Base-by-base conservation (phyloP, 2,797 vertebrate species). In the Galaxias olidus region DNA sequence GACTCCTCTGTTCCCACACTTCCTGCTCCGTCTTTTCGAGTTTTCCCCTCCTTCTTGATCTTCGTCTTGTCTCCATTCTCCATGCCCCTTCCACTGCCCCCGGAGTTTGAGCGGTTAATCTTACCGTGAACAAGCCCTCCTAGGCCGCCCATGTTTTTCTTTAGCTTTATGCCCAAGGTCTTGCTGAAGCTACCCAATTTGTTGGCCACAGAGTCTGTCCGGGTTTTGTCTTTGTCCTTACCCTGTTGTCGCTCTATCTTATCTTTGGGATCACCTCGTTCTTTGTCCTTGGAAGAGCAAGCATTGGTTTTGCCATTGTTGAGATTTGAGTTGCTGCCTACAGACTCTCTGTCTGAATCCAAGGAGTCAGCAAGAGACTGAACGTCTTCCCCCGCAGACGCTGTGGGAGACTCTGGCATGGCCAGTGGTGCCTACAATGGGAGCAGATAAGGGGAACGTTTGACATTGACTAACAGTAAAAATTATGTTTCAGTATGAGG, bases 111-210 rank as follows among this genome's bases (percentile, higher is more conserved):
- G 79, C 94, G 93, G 87, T 93, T 95, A 87, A 98, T 98, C 86
- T 96, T 98, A 43, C 96, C 96, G 0, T 98, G 98, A 61, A 99
- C 97, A 18, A 99, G 92, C 15, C 98, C 98, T 4, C 98, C 96
- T 10, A 99, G 90, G 19, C 97, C 98, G 12, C 98, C 98, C 97
- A 99, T 98, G 81, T 99, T 99, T 85, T 98, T 98, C 86, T 98
- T 99, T 63, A 99, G 87, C 85, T 98, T 98, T 87, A 98, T 98
- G 67, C 98, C 97, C 59, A 99, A 85, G 5, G 96, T 98, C 90
- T 98, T 99, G 88, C 98, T 99, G 84, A 99, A 95, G 88, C 96
- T 99, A 73, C 98, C 98, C 40, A 99, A 93, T 90, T 98, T 98
- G 87, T 98, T 98, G 76, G 97, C 98, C 71, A 99, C 97, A 0